phyloP scores from a whole-genome alignment of 1,140 invertebrate genomes.

The Drosophila pallidifrons region DNA sequence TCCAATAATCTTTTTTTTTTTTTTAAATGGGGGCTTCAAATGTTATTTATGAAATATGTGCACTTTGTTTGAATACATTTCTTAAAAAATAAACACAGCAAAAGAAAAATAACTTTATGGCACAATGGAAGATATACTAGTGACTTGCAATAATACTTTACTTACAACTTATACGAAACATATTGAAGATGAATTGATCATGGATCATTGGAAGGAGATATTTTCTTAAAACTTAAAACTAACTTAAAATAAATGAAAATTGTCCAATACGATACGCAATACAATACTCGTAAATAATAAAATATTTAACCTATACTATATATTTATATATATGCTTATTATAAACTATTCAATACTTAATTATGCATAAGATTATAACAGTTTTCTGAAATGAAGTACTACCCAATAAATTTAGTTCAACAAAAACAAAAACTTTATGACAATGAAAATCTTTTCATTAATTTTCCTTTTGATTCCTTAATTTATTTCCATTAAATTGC shows the following conservation, averaged over 20 bases:
- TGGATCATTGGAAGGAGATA: conserved; percentile 58
- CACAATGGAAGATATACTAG: conserved; percentile 34
- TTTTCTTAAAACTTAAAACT: conserved; percentile 40
- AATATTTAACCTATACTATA: conserved; percentile 48
- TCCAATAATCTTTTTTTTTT: conserved; percentile 1
- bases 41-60: conserved; percentile 77
- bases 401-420: conserved; percentile 85
- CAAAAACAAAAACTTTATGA: conserved; percentile 76
- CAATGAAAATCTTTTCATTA: conserved; percentile 82
- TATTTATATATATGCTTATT: conserved; percentile 56
- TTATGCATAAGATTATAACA: conserved; percentile 79
- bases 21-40: conserved; percentile 32
- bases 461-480: conserved; percentile 72
- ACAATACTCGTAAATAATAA: conserved; percentile 39
- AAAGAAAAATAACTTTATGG: conserved; percentile 45
- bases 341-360: conserved; percentile 60
- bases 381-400: conserved; percentile 81
- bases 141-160: conserved; percentile 54
- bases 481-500: conserved; percentile 74
- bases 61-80: conserved; percentile 70
- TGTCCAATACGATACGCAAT: conserved; percentile 65
- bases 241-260: conserved; percentile 34
- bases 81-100: conserved; percentile 37
- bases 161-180: conserved; percentile 23
- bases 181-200: conserved; percentile 59